Percentiles rank a stretch among this genome's conserved stretches.
Evolutionary conservation across 2,797 vertebrate species (phyloP).

Genomic region (Danio albolineatus): DNA sequence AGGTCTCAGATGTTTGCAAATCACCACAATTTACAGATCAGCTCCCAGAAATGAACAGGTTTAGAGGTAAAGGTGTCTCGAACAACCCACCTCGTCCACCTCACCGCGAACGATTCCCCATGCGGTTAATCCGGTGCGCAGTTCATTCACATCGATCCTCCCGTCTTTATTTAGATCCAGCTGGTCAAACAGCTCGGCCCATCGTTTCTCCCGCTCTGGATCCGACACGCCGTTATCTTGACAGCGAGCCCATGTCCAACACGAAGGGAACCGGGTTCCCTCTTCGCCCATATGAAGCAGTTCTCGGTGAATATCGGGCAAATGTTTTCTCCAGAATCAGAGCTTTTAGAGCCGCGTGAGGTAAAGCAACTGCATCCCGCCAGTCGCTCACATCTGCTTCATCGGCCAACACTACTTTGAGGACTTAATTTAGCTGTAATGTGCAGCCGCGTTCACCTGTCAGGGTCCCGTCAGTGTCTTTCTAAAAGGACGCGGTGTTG

Average conservation of each 20-base stretch:
- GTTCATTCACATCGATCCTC: constrained; percentile 82
- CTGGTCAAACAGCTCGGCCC: constrained; percentile 83
- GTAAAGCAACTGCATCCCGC: not conserved
- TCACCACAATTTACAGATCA: not conserved
- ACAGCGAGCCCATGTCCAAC: constrained; percentile 57
- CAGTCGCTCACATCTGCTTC: not conserved
- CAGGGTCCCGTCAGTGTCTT: not conserved
- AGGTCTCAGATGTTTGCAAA: not conserved
- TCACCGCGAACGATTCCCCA: constrained; percentile 73
- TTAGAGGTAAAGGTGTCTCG: not conserved
- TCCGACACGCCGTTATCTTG: constrained; percentile 64
- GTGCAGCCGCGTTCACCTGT: not conserved
- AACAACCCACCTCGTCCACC: constrained; percentile 79
- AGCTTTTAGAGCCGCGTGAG: not conserved
- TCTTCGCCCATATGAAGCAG: constrained; percentile 71
- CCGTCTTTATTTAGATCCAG: constrained; percentile 87
- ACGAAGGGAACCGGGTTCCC: constrained; percentile 54
- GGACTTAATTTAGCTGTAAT: not conserved
- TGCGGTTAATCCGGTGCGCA: constrained; percentile 79
- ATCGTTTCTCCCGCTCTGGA: constrained; percentile 73
- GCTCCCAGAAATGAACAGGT: not conserved
- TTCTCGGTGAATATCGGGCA: not conserved
- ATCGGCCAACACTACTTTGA: not conserved
- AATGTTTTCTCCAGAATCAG: constrained; percentile 5
- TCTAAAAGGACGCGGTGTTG: not conserved